phyloP scores from a whole-genome alignment of 2,797 vertebrate genomes.

The Tokudaia tokunoshimensis region DNA sequence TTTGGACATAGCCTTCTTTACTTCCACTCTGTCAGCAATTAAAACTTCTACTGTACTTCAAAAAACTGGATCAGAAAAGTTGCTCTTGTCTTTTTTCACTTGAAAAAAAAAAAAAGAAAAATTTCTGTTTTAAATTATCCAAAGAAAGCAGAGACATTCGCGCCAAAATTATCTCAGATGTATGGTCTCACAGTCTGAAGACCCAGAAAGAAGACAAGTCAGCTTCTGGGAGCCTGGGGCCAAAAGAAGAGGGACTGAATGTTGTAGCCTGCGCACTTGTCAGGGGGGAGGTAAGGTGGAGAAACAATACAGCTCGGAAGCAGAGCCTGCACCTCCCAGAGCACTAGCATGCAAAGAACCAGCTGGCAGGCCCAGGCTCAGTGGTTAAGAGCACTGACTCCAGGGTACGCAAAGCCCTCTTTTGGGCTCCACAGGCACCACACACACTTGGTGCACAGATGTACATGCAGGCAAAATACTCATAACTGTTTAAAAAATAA shows the following conservation, averaged over 20 bases:
- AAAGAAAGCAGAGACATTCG: conserved; percentile 32
- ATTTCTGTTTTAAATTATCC: conserved; percentile 36
- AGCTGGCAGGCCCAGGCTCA: background rate
- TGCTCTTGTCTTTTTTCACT: conserved; percentile 47
- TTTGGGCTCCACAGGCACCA: background rate
- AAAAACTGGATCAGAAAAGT: conserved; percentile 30
- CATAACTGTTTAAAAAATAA: too few species aligned
- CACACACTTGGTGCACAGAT: background rate
- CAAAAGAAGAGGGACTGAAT: background rate
- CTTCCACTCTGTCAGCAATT: conserved; percentile 48
- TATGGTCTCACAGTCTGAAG: conserved; percentile 15
- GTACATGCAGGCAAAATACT: background rate
- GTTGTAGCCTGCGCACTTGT: background rate
- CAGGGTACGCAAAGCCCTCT: background rate
- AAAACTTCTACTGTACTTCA: conserved; percentile 41
- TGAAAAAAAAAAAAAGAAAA: conserved; percentile 60
- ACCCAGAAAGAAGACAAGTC: background rate
- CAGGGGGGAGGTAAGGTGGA: background rate
- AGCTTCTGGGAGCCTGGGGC: background rate
- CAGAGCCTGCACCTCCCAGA: background rate
- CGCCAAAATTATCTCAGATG: conserved; percentile 51
- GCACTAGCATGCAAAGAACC: background rate
- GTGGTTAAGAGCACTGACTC: too few species aligned
- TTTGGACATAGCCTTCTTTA: conserved; percentile 6
- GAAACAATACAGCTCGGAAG: background rate